Evolutionary conservation across 1,140 invertebrate species (phyloP).

Genomic region (Dendroctonus valens): DNA sequence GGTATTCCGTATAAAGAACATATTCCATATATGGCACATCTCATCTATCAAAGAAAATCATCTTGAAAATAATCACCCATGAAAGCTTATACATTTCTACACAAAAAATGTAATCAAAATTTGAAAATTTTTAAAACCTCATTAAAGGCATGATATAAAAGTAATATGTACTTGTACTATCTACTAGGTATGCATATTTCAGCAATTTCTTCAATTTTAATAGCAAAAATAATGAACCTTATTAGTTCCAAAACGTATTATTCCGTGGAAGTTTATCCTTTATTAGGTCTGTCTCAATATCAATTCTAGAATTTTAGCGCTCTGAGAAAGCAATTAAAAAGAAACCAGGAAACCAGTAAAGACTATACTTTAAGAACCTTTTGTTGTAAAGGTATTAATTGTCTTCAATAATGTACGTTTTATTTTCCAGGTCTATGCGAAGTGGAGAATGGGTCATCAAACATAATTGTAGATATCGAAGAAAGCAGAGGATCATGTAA

Average conservation of each 20-base stretch:
- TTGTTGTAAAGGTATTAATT: neutral
- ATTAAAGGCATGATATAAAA: too few relatives aligned
- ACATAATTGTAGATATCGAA: slow-evolving; percentile 86
- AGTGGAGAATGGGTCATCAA: slow-evolving; percentile 79
- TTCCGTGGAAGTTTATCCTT: neutral
- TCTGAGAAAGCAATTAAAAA: neutral
- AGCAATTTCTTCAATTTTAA: neutral
- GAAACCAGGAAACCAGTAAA: too few relatives aligned
- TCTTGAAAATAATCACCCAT: too few relatives aligned
- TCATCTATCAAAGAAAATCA: too few relatives aligned
- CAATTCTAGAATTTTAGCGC: neutral
- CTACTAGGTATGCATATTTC: too few relatives aligned
- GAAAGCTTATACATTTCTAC: too few relatives aligned
- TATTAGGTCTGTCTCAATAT: neutral
- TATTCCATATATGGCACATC: too few relatives aligned
- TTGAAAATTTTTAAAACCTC: too few relatives aligned
- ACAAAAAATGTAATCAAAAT: too few relatives aligned
- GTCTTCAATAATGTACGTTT: neutral
- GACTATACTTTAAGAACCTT: neutral
- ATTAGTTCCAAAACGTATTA: neutral
- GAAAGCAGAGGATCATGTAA: slow-evolving; percentile 83
- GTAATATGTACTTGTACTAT: too few relatives aligned
- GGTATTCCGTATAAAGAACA: too few relatives aligned
- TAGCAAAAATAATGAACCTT: neutral
- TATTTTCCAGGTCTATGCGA: slow-evolving; percentile 71